These are phyloP conservation scores for Eucidaris tribuloides DNA, from an alignment of 35 echinoderm and acorn worm species.

Conservation along the genomic window DNA sequence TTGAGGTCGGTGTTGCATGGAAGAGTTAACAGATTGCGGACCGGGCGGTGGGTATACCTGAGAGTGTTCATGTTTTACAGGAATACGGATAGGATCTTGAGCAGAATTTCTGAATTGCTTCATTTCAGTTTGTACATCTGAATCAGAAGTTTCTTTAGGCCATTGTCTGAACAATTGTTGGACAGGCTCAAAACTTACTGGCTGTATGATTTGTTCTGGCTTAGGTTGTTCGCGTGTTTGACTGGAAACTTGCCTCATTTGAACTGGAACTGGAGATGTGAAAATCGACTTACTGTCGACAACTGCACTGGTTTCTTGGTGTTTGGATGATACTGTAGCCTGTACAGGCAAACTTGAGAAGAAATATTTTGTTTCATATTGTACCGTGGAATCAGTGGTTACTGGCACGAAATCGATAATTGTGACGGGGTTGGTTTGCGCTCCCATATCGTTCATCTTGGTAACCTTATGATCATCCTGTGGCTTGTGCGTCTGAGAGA, in stretches of 20 bases:
- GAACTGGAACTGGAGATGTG: not conserved
- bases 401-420: conserved; percentile 60
- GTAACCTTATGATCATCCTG: not conserved
- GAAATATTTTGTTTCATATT: conserved; percentile 40
- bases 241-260: conserved; percentile 10
- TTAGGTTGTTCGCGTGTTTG: conserved; percentile 1
- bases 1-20: not conserved
- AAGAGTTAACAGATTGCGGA: not conserved
- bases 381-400: conserved; percentile 22
- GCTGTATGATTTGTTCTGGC: conserved; percentile 1
- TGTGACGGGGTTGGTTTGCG: conserved; percentile 46
- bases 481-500: not conserved
- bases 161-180: not conserved
- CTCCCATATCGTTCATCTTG: conserved; percentile 10
- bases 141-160: not conserved
- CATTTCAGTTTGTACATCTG: conserved; percentile 17
- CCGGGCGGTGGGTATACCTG: not conserved
- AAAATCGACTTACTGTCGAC: not conserved
- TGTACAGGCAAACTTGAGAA: conserved; percentile 8
- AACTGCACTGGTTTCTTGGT: conserved; percentile 17
- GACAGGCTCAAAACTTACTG: not conserved
- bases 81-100: not conserved
- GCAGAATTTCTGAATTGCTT: not conserved
- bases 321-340: not conserved
- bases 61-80: not conserved